Evolutionary conservation across 2,797 vertebrate species (phyloP), one percentile per base, ranked within the genome.

Genomic region (Chelon labrosus): DNA sequence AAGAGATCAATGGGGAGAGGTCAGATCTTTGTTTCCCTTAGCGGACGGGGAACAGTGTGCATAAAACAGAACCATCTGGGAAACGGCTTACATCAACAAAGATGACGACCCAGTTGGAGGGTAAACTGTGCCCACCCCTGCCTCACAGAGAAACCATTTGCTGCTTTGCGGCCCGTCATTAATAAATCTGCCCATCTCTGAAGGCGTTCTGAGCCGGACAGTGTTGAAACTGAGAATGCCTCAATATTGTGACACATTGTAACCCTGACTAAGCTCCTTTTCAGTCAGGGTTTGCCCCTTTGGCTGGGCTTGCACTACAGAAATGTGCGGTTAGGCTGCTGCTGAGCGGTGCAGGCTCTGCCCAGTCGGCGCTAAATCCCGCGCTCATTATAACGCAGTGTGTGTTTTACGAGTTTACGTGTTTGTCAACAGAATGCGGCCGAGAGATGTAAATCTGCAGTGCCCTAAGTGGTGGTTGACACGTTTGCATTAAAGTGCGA

Each of bases 371-470:
- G 38, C 72, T 81, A 71, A 85, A 70, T 57, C 77, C 58, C 12
- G 3, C 82, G 78, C 85, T 80, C 85, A 82, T 87, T 88, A 83
- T 38, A 67, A 80, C 68, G 1, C 70, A 72, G 80, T n/a, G 11
- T 60, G 86, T 60, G 59, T 85, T 87, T 89, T 82, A 84, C 60
- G 22, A 82, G 80, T 49, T 75, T 42, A 19, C 79, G 73, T 83
- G 83, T 89, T 90, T 75, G 65, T 88, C 78, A 89, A 87, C 89
- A 86, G 64, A 82, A 77, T 51, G 70, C 12, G 85, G 80, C 68
- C 60, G 41, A 31, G 55, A 51, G 65, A 87, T 74, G 63, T 68
- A 77, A 77, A 88, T 77, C 58, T 66, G 66, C 61, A 76, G 66
- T 54, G 67, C 59, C 46, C 22, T 47, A 61, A 75, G 55, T 73